Evolutionary conservation across 2,888 invertebrate genomes (phyloP), one percentile per base, ranked within the genome.

Genomic region (Notodonta dromedarius): DNA sequence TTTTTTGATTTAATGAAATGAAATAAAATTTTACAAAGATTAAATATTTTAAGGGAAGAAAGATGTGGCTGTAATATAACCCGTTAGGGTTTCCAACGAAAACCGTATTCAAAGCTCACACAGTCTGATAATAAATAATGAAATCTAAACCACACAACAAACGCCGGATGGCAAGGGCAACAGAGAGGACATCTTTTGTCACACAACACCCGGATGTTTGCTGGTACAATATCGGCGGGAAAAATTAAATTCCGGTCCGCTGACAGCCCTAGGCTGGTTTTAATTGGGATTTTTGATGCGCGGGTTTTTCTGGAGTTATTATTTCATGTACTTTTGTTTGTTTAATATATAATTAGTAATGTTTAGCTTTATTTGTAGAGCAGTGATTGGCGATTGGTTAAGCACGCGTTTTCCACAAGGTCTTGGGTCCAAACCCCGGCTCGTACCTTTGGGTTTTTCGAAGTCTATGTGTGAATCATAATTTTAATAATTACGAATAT

Each of bases 111-210:
- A 57, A 67, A 58, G 58, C 14, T 55, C 61, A 35, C 68, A 40
- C 66, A 73, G 71, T 67, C 46, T 63, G 50, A 70, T 67, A 66
- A 65, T 54, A 40, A 66, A 50, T 69, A 66, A 72, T 66, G 46
- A 61, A 68, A 73, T 60, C 32, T 53, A 57, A 63, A 42, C 48
- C 56, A 52, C 61, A 65, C 58, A 59, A 35, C 58, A 35, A 24
- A n/a, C 6, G 35, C 53, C 35, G 13, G 0, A 6, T 5, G 35
- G 35, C n/a, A 52, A n/a, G 53, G 13, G 53, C 2, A 12, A 53
- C n/a, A 8, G 53, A 35, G 48, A 59, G 57, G 58, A 50, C 42
- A 58, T 32, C 55, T 59, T 58, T 70, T 67, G 46, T 62, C 12
- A 48, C 57, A 8, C 39, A 42, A 57, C 50, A 51, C 55, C 54